Evolutionary conservation across 2,797 vertebrate species (phyloP), one percentile per base, ranked within the genome.

Genomic region (Falco biarmicus): DNA sequence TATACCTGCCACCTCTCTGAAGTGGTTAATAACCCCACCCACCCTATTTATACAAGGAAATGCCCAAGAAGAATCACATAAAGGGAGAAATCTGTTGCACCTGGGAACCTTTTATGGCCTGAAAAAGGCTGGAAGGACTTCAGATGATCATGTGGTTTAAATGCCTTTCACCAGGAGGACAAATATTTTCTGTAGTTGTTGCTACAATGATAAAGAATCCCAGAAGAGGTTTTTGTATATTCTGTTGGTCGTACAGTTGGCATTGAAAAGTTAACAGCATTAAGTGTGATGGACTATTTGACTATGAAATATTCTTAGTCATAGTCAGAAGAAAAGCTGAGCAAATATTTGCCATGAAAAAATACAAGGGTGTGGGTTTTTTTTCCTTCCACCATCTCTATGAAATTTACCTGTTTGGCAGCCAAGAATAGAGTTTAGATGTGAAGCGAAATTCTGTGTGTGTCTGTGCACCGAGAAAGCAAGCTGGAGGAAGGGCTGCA

Each of bases 261-360:
- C 87, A 93, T 95, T 91, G 80, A 96, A 96, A 97, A 96, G 84
- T 96, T 97, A 97, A 96, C 95, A 94, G 84, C 87, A 95, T 94
- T 96, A 97, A 90, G 84, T 57, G 75, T 95, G 88, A 95, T 95
- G 93, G 90, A 96, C 96, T 96, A 96, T 95, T 87, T 96, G 75
- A 87, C 80, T 95, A 95, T 90, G 93, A 96, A 97, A 96, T 95
- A 94, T 90, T 96, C 92, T 97, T 95, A 96, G 95, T 96, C 92
- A 95, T 78, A 97, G 80, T 66, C 87, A 89, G 83, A 93, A 90
- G 78, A 90, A 84, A 74, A 95, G 79, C 92, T 94, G 76, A 95
- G 84, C 81, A 95, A 94, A 97, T 64, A 83, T 60, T 87, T 78
- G 48, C 56, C 45, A 24, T 83, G 81, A 61, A 96, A 95, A 93